Evolutionary conservation across 2,888 invertebrate genomes (phyloP).

Genomic region (Pemphredon lugubris): DNA sequence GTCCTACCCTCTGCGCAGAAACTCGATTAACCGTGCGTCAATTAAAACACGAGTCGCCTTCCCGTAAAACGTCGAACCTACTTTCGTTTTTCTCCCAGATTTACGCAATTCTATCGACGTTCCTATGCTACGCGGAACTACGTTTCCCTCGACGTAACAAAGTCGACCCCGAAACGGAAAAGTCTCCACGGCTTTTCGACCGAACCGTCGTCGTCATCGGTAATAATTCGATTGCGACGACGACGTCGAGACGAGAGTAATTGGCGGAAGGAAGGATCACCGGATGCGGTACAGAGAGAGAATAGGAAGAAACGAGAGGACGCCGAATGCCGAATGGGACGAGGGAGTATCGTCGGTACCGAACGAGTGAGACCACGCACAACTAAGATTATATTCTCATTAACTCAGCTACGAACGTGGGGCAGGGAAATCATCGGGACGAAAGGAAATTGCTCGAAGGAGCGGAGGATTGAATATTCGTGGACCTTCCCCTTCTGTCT

Average conservation of each 20-base stretch:
- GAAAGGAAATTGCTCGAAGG: constrained; percentile 58
- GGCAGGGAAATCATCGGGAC: constrained; percentile 56
- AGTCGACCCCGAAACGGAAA: constrained; percentile 6
- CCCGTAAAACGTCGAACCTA: no score
- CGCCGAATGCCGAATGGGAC: constrained; percentile 53
- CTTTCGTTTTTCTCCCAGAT: no score
- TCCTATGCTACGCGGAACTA: not conserved
- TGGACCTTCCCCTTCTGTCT: constrained; percentile 16
- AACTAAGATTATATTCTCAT: constrained; percentile 78
- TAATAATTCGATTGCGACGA: constrained; percentile 58
- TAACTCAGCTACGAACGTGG: constrained; percentile 60
- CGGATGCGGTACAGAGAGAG: constrained; percentile 53
- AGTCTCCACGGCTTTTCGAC: constrained; percentile 19
- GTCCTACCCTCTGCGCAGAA: constrained; percentile 34
- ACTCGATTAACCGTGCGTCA: constrained; percentile 44
- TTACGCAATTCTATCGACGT: no score
- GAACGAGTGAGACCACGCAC: constrained; percentile 75
- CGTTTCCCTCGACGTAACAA: not conserved
- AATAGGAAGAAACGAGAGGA: constrained; percentile 35
- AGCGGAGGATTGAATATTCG: constrained; percentile 45
- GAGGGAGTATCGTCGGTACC: constrained; percentile 44
- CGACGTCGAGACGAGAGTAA: constrained; percentile 65
- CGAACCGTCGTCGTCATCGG: constrained; percentile 45
- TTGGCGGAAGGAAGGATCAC: constrained; percentile 67
- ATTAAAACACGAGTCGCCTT: constrained; percentile 21